Evolutionary conservation across 1,140 invertebrate species (phyloP), one percentile per base, ranked within the genome.

Genomic region (Bombus confusus): DNA sequence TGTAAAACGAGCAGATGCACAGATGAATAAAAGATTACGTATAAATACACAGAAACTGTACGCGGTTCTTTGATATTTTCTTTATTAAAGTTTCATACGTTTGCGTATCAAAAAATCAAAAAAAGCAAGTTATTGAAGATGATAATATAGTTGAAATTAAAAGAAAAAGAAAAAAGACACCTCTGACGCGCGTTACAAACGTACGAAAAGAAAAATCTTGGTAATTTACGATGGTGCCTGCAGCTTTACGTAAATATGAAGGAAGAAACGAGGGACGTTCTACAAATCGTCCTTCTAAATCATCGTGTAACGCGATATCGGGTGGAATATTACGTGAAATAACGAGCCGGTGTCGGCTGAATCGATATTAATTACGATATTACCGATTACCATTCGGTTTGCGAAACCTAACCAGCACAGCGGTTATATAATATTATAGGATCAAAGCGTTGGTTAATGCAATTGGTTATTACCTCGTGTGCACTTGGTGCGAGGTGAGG

Each of bases 311-410:
- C n/a, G 13, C 41, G 12, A 22, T 37, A 74, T 74, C 15, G 25
- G 47, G 1, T 18, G 22, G n/a, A 13, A 28, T 64, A 74, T 57
- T 74, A 34, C 13, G 2, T n/a, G 28, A 62, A 76, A 83, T 76
- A 68, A 52, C 43, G 73, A 18, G 62, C 3, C 64, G 5, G 37
- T 13, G 18, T 34, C 28, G 25, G 10, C 9, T 28, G 43, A 83
- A 83, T 77, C 81, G 43, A 83, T 77, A 83, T 83, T 83, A 83
- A 83, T 83, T 83, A 77, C 73, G 59, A 83, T 77, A 83, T 77
- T 83, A 52, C 62, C 81, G 73, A 77, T 76, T 77, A 77, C 74
- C 37, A 68, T 83, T 83, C 47, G 64, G 81, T 69, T 77, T 41
- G 64, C 59, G 59, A 77, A 77, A 83, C 73, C 62, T 83, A 83